Percentiles rank a stretch among this genome's conserved stretches.
Evolutionary conservation across 2,113 vertebrate genomes (phyloP).

Genomic region (Felis chaus): DNA sequence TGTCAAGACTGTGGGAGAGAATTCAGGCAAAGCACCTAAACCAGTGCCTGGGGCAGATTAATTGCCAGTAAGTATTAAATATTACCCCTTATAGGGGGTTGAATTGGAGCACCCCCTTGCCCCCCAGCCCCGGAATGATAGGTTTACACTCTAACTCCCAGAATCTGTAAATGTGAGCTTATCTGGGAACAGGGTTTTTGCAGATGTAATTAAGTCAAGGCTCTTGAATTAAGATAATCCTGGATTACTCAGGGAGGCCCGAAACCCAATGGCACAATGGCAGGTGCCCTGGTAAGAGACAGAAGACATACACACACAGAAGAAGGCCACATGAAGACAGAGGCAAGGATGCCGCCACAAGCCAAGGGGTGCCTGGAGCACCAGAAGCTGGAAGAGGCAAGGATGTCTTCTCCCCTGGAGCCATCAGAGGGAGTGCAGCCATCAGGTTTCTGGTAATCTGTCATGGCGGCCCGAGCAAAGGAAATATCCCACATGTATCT

Average conservation of each 20-base stretch:
- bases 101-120: too few relatives aligned
- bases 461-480: neutral
- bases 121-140: neutral
- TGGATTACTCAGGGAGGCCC: neutral
- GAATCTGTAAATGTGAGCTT: neutral
- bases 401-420: neutral
- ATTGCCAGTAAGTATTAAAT: too few relatives aligned
- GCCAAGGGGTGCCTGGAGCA: neutral
- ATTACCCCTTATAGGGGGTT: neutral
- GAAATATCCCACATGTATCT: neutral
- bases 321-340: neutral
- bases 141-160: neutral
- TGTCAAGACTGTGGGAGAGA: neutral
- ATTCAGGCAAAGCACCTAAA: neutral
- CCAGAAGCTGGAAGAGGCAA: too few relatives aligned
- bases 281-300: neutral
- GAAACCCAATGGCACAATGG: too few relatives aligned
- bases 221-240: neutral
- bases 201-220: neutral
- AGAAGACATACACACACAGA: neutral
- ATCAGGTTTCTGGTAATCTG: neutral
- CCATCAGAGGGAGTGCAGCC: fast-evolving
- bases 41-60: neutral
- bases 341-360: neutral
- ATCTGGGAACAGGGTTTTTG: neutral